A percentile compares a stretch with the other conserved stretches of the same genome.
These are phyloP conservation scores for Picus viridis DNA, from an alignment of 2,797 vertebrate genomes.

Conservation along the genomic window DNA sequence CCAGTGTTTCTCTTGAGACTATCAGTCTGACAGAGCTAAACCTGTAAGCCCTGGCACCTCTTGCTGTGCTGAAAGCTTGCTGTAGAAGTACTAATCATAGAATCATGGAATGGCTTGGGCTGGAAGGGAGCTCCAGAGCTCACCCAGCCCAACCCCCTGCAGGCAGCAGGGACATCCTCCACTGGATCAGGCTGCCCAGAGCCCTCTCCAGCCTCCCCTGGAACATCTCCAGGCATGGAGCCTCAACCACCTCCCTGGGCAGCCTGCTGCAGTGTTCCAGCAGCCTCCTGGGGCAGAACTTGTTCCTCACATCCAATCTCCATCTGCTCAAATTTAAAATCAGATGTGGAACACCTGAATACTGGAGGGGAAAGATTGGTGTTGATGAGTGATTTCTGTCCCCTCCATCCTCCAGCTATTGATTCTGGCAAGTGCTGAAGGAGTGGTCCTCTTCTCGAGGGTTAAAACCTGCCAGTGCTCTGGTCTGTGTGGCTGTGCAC, in stretches of 20 bases:
- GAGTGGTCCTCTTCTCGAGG: background rate
- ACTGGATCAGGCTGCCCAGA: too few species aligned
- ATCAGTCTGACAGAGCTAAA: background rate
- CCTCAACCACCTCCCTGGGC: too few species aligned
- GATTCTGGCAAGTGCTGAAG: background rate
- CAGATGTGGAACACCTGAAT: background rate
- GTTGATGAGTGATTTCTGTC: background rate
- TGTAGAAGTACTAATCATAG: background rate
- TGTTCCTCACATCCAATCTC: too few species aligned
- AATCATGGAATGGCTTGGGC: too few species aligned
- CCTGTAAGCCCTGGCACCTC: background rate
- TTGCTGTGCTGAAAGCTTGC: background rate
- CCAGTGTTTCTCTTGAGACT: background rate
- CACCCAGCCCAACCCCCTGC: too few species aligned
- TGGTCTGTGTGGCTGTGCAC: background rate
- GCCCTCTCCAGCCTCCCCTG: too few species aligned
- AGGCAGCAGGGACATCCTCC: too few species aligned
- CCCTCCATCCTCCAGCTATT: background rate
- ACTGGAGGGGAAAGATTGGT: background rate
- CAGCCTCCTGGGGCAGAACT: too few species aligned
- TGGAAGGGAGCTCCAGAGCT: too few species aligned
- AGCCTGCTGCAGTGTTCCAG: too few species aligned
- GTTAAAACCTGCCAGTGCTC: background rate
- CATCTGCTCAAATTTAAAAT: too few species aligned
- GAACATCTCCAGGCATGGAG: too few species aligned